Conservation (phyloP, 1,140 invertebrate genomes). For the Vanessa tameamea region DNA sequence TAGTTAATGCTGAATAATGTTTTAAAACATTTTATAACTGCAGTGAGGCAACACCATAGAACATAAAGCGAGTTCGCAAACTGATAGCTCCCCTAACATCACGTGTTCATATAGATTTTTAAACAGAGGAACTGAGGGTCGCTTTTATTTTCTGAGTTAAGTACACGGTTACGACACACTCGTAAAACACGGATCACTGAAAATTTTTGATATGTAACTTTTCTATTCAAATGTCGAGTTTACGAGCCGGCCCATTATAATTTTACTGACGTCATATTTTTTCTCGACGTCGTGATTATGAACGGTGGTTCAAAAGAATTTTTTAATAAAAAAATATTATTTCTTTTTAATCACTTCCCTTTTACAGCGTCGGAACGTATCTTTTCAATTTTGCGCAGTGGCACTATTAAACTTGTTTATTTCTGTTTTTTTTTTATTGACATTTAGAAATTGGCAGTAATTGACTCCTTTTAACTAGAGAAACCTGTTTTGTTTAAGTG, state of each 20-base stretch:
- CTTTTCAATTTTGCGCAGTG: conserved; percentile 59
- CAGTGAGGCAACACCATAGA: conserved; percentile 23
- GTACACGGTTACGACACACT: conserved; percentile 78
- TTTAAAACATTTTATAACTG: too few species aligned
- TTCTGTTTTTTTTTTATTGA: conserved; percentile 52
- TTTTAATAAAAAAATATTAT: conserved; percentile 70
- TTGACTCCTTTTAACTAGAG: conserved; percentile 33
- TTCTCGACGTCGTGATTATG: conserved; percentile 67
- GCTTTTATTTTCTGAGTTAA: conserved; percentile 75
- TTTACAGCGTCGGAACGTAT: conserved; percentile 54
- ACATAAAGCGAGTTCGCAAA: conserved; percentile 47
- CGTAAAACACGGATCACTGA: conserved; percentile 80
- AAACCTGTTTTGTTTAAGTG: conserved; percentile 8
- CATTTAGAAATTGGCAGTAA: conserved; percentile 43
- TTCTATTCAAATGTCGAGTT: conserved; percentile 79
- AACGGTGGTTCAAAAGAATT: conserved; percentile 72
- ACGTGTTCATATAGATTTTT: conserved; percentile 71
- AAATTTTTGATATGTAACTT: conserved; percentile 81
- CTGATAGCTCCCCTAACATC: conserved; percentile 70
- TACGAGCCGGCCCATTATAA: conserved; percentile 76
- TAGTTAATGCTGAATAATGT: too few species aligned
- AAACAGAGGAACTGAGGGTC: conserved; percentile 64
- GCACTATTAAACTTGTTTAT: conserved; percentile 58
- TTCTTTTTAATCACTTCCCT: conserved; percentile 77
- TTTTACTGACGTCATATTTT: conserved; percentile 77